Base-by-base conservation (phyloP, 2,797 vertebrate species). In the Phataginus tricuspis region DNA sequence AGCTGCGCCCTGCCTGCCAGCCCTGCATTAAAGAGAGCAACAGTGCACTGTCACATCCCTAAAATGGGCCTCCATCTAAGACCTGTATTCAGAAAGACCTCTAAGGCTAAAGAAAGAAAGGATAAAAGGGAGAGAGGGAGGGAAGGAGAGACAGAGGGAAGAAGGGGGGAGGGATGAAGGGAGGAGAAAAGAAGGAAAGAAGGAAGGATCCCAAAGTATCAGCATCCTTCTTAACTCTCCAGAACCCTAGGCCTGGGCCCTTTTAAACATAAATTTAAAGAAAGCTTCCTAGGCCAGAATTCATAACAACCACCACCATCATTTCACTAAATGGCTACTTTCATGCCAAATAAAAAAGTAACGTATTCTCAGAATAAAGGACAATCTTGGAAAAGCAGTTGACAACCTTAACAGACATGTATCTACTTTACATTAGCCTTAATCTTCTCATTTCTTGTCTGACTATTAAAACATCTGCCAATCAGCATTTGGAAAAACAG, bases 61-160 rank as follows among this genome's bases (percentile, higher is more conserved):
- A 95, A 92, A 91, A 96, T 3, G 6, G 68, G 14, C 25, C 25
- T 85, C 66, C 53, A 79, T 12, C 53, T 59, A 75, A 87, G 72
- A 66, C n/a, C 29, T 42, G 16, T 72, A 89, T 96, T 49, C 21
- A 23, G 72, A 66, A 88, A 93, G 77, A 91, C n/a, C 82, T 75
- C 11, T 2, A n/a, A 59, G 27, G 27, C 34, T 29, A 63, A 87
- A 75, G 9, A 49, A 49, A 74, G 29, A 12, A 15, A 71, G 37
- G 18, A 59, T 55, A 7, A 11, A 11, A 85, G 13, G 51, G 9
- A 69, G 2, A 21, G 13, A 27, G 15, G n/a, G n/a, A 55, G 37
- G 10, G 5, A 68, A 4, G 34, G 5, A 31, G 18, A 16, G 4
- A 25, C 16, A 4, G 13, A 39, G 16, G 18, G 11, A 59, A 2